Percentiles rank a stretch among this genome's conserved stretches.
Conservation (phyloP, 2,888 invertebrate genomes). For the Pandemis heparana region DNA sequence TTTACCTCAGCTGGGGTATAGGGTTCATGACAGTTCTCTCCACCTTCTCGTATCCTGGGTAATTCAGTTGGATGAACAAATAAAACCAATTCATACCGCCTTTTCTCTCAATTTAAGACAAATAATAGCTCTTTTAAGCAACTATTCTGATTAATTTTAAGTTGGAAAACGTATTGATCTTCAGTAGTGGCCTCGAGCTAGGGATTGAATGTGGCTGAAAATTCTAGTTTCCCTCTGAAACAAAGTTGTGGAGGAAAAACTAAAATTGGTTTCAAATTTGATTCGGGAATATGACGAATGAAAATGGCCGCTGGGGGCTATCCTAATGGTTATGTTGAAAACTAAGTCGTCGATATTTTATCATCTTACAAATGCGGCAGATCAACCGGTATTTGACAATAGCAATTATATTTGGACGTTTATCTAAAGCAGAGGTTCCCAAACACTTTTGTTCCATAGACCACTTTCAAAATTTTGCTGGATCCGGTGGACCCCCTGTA, state of each 20-base stretch:
- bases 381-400: no score
- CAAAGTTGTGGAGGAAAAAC: slow-evolving; percentile 27
- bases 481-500: no score
- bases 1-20: no score
- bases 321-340: neutral
- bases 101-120: no score
- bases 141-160: no score
- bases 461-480: no score
- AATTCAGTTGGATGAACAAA: no score
- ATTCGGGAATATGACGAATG: slow-evolving; percentile 29
- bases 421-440: neutral
- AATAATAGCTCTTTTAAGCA: no score
- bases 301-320: slow-evolving; percentile 5
- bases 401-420: neutral
- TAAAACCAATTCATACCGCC: no score
- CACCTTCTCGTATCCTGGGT: no score
- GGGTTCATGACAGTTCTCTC: no score
- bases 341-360: neutral
- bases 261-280: slow-evolving; percentile 27
- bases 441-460: no score
- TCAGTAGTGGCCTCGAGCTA: neutral
- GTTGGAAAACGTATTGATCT: neutral
- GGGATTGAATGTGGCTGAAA: neutral
- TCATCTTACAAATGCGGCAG: neutral
- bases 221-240: slow-evolving; percentile 3